Conservation (phyloP, 2,888 invertebrate genomes). For the Pollenia amentaria region DNA sequence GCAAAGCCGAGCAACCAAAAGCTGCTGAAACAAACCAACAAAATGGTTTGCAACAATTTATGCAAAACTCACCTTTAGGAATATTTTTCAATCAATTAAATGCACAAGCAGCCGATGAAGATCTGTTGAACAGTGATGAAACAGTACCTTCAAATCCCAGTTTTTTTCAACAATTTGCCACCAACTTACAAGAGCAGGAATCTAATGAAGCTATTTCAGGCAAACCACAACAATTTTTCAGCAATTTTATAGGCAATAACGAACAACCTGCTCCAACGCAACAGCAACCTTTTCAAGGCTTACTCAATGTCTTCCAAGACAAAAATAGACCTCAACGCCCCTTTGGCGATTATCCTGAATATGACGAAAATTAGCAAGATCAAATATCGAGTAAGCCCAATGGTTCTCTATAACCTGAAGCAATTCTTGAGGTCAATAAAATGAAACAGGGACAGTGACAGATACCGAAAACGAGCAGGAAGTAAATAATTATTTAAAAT, state of each 20-base stretch:
- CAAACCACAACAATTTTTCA: constrained; percentile 82
- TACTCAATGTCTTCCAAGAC: constrained; percentile 80
- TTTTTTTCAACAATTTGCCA: constrained; percentile 80
- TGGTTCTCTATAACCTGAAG: constrained; percentile 80
- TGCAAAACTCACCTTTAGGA: constrained; percentile 81
- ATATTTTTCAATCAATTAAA: constrained; percentile 79
- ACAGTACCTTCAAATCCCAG: constrained; percentile 78
- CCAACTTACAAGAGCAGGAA: constrained; percentile 75
- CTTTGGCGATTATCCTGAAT: neutral
- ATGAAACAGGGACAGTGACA: neutral
- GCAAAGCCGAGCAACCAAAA: constrained; percentile 45
- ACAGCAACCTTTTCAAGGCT: constrained; percentile 81
- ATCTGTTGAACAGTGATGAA: constrained; percentile 74
- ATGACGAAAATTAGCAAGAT: too few species aligned
- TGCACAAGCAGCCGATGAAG: constrained; percentile 75
- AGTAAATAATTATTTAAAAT: too few species aligned
- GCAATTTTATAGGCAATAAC: constrained; percentile 79
- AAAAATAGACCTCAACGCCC: constrained; percentile 12
- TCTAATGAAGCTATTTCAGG: constrained; percentile 78
- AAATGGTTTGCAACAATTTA: constrained; percentile 81
- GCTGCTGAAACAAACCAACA: constrained; percentile 78
- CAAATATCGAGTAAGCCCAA: constrained; percentile 74
- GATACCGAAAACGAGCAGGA: neutral
- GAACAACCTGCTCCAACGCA: constrained; percentile 62
- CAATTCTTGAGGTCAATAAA: constrained; percentile 78